phyloP scores from a whole-genome alignment of 1,140 invertebrate genomes.

The Akabosia matsudoensis region DNA sequence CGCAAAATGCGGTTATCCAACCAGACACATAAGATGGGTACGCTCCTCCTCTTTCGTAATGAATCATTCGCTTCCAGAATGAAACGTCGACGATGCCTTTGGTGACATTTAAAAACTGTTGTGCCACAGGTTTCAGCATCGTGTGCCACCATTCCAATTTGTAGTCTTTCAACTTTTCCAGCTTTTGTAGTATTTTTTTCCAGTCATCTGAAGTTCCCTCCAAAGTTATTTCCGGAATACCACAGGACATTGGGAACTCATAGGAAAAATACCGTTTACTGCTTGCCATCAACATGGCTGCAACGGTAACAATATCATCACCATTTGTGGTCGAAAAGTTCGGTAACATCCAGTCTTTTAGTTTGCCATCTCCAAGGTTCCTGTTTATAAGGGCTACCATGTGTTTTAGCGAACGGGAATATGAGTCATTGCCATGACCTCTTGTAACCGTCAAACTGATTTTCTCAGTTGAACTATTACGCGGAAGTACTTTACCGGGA shows the following conservation, averaged over 20 bases:
- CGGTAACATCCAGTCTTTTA: constrained; percentile 2
- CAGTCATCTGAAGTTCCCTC: constrained; percentile 30
- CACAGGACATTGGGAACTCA: constrained; percentile 26
- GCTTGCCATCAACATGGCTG: constrained; percentile 31
- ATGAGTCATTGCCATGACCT: background rate
- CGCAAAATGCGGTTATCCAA: constrained; percentile 19
- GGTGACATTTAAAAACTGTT: constrained; percentile 30
- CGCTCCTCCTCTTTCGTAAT: constrained; percentile 17
- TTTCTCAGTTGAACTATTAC: constrained; percentile 34
- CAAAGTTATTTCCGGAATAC: constrained; percentile 28
- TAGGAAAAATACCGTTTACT: constrained; percentile 37
- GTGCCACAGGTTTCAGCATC: constrained; percentile 22
- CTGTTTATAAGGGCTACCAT: background rate
- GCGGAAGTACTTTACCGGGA: constrained; percentile 28
- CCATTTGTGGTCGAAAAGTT: constrained; percentile 6
- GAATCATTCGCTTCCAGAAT: constrained; percentile 31
- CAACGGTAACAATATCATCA: background rate
- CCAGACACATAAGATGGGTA: background rate
- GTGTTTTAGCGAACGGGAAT: background rate
- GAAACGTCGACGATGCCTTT: background rate
- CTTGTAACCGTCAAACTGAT: constrained; percentile 26
- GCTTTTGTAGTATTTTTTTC: constrained; percentile 21
- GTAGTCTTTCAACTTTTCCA: constrained; percentile 29
- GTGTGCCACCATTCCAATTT: constrained; percentile 24
- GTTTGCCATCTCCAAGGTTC: background rate